Percentiles rank a stretch among this genome's conserved stretches.
These are phyloP conservation scores for Orientallactaga sibirica DNA, from an alignment of 2,797 vertebrate genomes.

Conservation along the genomic window DNA sequence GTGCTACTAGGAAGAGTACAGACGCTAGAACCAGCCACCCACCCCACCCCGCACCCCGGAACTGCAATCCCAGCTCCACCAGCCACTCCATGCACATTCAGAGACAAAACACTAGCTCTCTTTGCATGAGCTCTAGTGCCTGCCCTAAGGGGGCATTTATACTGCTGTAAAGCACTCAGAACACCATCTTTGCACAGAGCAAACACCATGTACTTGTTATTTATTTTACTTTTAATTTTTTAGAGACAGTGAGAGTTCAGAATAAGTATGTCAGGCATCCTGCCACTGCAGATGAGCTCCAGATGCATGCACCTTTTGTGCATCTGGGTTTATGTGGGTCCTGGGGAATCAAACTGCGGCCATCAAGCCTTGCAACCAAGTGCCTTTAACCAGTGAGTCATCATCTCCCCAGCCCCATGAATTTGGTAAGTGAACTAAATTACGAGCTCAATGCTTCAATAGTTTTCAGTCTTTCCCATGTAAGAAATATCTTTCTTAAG, in stretches of 20 bases:
- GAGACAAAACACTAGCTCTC: background rate
- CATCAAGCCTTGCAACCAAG: no score
- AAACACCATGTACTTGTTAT: conserved; percentile 7
- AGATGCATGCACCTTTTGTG: no score
- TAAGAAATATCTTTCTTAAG: conserved; percentile 36
- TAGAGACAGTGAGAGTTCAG: no score
- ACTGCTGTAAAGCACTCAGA: background rate
- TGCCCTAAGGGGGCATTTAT: background rate
- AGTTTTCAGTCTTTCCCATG: background rate
- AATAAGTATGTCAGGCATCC: no score
- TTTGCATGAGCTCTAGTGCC: background rate
- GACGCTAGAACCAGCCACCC: background rate
- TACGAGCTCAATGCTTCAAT: conserved; percentile 14
- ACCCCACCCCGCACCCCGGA: background rate
- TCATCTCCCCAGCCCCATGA: background rate
- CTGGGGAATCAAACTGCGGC: no score
- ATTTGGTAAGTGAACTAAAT: conserved; percentile 54
- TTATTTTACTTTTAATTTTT: background rate
- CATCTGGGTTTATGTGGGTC: no score
- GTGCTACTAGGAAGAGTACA: background rate
- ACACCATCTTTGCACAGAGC: background rate
- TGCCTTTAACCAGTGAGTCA: no score
- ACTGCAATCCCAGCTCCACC: background rate
- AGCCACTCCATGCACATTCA: background rate
- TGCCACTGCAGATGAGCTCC: no score